Evolutionary conservation across 2,888 invertebrate species (phyloP).

Genomic region (Byasa hedistus): DNA sequence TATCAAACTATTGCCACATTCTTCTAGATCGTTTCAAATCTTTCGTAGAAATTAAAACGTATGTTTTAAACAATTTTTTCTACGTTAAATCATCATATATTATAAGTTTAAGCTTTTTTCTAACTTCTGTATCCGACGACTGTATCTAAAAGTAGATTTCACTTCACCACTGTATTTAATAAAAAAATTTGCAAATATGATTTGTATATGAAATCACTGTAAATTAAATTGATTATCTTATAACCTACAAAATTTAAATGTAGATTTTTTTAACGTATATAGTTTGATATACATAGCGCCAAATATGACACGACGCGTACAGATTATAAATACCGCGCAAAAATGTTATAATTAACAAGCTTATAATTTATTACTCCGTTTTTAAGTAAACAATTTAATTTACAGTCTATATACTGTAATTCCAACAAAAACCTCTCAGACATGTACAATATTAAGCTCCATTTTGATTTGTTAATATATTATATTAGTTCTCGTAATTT

Average conservation of each 20-base stretch:
- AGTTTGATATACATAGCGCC: neutral
- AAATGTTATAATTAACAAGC: neutral
- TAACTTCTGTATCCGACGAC: conserved; percentile 23
- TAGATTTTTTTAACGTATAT: too few relatives aligned
- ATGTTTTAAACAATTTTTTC: conserved; percentile 28
- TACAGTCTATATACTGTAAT: neutral
- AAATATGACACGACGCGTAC: neutral
- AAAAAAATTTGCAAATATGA: conserved; percentile 20
- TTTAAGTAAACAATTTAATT: neutral
- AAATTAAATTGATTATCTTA: neutral
- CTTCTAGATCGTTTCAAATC: neutral
- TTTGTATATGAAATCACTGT: neutral
- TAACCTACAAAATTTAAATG: neutral
- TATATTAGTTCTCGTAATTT: neutral
- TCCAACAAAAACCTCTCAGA: neutral
- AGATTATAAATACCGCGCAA: neutral
- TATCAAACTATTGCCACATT: too few relatives aligned
- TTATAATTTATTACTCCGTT: neutral
- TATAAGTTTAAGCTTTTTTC: conserved; percentile 30
- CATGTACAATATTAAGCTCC: neutral
- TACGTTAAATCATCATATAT: conserved; percentile 32
- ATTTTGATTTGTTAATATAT: neutral
- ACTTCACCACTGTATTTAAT: conserved; percentile 35
- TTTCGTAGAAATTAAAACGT: neutral
- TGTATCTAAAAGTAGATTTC: conserved; percentile 33